These are phyloP conservation scores for Ammospiza caudacuta DNA, from an alignment of 2,113 vertebrate genomes.

Conservation along the genomic window DNA sequence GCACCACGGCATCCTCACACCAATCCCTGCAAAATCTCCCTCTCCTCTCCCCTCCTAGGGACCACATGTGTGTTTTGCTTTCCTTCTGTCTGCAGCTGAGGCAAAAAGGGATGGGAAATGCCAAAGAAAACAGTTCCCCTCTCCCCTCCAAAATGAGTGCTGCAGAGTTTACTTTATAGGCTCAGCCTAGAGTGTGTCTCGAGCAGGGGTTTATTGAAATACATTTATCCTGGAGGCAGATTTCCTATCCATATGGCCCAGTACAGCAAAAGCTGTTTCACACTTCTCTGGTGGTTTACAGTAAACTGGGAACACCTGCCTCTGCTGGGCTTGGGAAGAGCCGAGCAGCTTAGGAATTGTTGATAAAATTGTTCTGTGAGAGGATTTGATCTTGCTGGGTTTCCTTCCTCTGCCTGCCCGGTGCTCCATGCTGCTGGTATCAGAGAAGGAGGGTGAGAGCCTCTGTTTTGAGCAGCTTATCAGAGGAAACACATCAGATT, in stretches of 20 bases:
- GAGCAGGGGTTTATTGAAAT: neutral
- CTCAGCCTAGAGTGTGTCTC: neutral
- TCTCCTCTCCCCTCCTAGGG: neutral
- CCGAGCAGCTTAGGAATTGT: slow-evolving; percentile 9
- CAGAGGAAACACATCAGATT: slow-evolving; percentile 15
- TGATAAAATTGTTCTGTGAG: slow-evolving; percentile 57
- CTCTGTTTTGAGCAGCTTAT: neutral
- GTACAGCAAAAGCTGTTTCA: neutral
- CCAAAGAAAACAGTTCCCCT: slow-evolving; percentile 24
- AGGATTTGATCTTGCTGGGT: neutral
- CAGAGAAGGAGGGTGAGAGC: neutral
- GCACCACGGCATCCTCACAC: accelerated
- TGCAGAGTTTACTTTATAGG: neutral
- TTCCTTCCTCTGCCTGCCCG: neutral
- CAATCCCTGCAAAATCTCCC: neutral
- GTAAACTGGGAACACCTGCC: slow-evolving; percentile 45
- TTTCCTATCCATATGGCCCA: slow-evolving; percentile 25
- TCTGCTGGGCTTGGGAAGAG: slow-evolving; percentile 30
- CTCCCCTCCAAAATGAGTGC: neutral
- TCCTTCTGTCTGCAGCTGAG: slow-evolving; percentile 46
- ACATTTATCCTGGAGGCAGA: slow-evolving; percentile 35
- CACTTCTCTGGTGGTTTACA: slow-evolving; percentile 12
- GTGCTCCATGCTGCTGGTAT: neutral
- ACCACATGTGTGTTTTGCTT: slow-evolving; percentile 24
- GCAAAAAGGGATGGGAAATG: slow-evolving; percentile 20